Evolutionary conservation across 2,113 vertebrate genomes (phyloP), one percentile per base, ranked within the genome.

Genomic region (Cyprinodon brontotheroides): DNA sequence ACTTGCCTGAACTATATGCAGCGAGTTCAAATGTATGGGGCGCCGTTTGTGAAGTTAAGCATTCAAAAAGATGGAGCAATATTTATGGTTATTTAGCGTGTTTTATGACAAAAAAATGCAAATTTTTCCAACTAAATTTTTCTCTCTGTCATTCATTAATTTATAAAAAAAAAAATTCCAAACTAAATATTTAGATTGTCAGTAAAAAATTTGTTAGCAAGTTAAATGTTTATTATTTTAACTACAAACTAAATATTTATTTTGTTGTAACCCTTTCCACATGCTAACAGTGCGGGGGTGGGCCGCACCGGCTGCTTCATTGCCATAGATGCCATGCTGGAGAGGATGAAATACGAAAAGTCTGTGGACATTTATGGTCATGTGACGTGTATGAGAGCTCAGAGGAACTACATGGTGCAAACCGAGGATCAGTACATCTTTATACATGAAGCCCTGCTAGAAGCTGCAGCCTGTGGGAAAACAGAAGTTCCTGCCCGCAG

Each of bases 321-420:
- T 0, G 96, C 97, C 20, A 98, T 96, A 0, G 97, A 98, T 0
- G 97, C 98, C 89, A 99, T 99, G 98, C 92, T 99, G 87, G 98
- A 99, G 92, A 93, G 97, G 48, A 96, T 99, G 94, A 97, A 96
- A 50, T 96, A 97, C 0, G 97, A 99, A 93, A 96, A 97, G 89
- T 95, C 96, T 0, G 97, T 98, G 37, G 98, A 99, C 90, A 95
- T 98, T 89, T 98, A 99, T 0, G 98, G 97, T 70, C 96, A 98
- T 0, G 97, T 99, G 93, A 99, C 97, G 0, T 97, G 97, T 91
- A 98, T 99, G 96, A 94, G 98, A 11, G 94, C 98, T 0, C 97
- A 99, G 93, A 94, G 98, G 78, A 99, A 99, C 94, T 99, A 99
- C 92, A 99, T 99, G 98, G 97, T 99, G 62, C 97, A 99, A 93